Base-by-base conservation (phyloP, 2,113 vertebrate genomes). In the Cygnus atratus region DNA sequence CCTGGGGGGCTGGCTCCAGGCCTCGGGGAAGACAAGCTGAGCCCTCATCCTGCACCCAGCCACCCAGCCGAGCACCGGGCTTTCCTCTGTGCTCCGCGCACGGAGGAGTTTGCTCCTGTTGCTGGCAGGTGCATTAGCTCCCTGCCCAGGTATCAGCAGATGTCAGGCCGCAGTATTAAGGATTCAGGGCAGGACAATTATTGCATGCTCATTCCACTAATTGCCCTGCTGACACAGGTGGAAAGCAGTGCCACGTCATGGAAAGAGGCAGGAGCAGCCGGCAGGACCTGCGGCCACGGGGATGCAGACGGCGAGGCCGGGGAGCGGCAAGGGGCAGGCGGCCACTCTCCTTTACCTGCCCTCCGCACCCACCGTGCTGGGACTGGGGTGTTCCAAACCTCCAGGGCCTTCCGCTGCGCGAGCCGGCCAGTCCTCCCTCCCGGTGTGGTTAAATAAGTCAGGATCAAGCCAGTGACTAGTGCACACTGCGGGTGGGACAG, bases 221-320 rank as follows among this genome's bases (percentile, higher is more conserved):
- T 15, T 48, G 50, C 71, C 58, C 28, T 11, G 39, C 39, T 33
- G 50, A 8, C 15, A 28, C 1, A 9, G 43, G 41, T 6, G n/a
- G 58, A 35, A 33, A 65, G 39, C 9, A 3, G 54, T 20, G 70
- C 37, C 28, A 26, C 17, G 10, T 2, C 58, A 43, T 37, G 13
- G 74, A 9, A 41, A 87, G 37, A 73, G 17, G 48, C 16, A 12
- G 29, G 15, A 22, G 26, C 1, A n/a, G 39, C 29, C 59, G 46
- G 63, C 12, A 46, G 50, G 39, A 21, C 13, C 72, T 37, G 58
- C 8, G 68, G 68, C 35, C 77, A 29, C 7, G 13, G 50, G 31
- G 26, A 6, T 13, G 48, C 62, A 46, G 35, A 9, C 0, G 0
- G 12, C 2, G 28, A 12, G n/a, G 37, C 5, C 10, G 24, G 35